Evolutionary conservation across 2,888 invertebrate species (phyloP).

Genomic region (Pollenia angustigena): DNA sequence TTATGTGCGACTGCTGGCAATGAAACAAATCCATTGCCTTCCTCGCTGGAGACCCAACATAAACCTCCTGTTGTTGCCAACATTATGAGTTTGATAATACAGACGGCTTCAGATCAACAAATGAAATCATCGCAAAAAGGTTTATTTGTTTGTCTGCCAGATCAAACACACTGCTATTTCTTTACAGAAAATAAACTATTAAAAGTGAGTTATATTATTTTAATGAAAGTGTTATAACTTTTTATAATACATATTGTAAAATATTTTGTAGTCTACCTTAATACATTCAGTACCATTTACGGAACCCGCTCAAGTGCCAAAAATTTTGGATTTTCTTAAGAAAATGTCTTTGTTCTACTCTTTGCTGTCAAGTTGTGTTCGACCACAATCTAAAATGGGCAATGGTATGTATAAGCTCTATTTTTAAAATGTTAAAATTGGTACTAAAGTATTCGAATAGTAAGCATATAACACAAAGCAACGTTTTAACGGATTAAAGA

Average conservation of each 20-base stretch:
- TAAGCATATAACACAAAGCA: no score
- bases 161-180: constrained; percentile 97
- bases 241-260: not conserved
- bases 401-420: constrained; percentile 85
- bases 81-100: constrained; percentile 88
- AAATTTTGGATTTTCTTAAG: constrained; percentile 92
- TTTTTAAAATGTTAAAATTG: not conserved
- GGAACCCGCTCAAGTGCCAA: constrained; percentile 96
- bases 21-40: constrained; percentile 54
- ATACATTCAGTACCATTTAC: constrained; percentile 93
- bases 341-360: constrained; percentile 97
- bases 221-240: not conserved
- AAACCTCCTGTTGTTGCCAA: constrained; percentile 70
- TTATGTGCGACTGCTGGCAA: constrained; percentile 59
- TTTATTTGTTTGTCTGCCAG: constrained; percentile 94
- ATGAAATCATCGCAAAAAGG: constrained; percentile 91
- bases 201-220: constrained; percentile 85
- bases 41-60: constrained; percentile 55
- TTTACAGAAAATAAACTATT: constrained; percentile 92
- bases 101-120: constrained; percentile 90
- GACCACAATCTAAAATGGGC: constrained; percentile 90
- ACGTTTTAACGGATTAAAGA: no score
- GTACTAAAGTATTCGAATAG: no score
- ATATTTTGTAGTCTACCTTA: constrained; percentile 78
- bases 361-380: constrained; percentile 93